Evolutionary conservation across 2,888 invertebrate species (phyloP).

Genomic region (Spisula solida): DNA sequence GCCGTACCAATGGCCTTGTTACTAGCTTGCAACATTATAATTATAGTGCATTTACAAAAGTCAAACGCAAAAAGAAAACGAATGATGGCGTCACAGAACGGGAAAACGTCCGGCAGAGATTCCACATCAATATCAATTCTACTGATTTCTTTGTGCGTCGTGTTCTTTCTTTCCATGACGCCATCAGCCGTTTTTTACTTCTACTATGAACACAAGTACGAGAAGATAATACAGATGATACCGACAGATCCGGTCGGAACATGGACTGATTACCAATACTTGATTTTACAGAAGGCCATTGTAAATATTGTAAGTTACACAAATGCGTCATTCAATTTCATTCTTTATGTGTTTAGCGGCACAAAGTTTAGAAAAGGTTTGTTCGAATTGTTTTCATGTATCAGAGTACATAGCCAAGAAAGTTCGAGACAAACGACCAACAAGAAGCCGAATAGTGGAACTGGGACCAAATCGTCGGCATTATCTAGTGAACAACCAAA

Average conservation of each 20-base stretch:
- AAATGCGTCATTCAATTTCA: slow-evolving; percentile 62
- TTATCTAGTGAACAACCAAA: neutral
- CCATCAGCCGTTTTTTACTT: slow-evolving; percentile 50
- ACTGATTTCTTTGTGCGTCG: slow-evolving; percentile 46
- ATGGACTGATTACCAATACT: slow-evolving; percentile 54
- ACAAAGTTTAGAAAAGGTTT: slow-evolving; percentile 56
- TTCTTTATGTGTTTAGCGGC: slow-evolving; percentile 66
- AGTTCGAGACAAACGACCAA: neutral
- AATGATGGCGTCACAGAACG: slow-evolving; percentile 34
- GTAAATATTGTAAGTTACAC: slow-evolving; percentile 62
- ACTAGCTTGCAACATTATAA: slow-evolving; percentile 48
- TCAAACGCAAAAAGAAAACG: slow-evolving; percentile 35
- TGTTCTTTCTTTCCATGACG: slow-evolving; percentile 60
- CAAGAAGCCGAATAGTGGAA: no score
- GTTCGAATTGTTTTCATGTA: slow-evolving; percentile 38
- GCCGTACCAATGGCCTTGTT: slow-evolving; percentile 50
- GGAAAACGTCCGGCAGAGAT: slow-evolving; percentile 23
- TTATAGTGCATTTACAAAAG: slow-evolving; percentile 45
- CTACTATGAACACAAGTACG: slow-evolving; percentile 38
- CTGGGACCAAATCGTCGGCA: neutral
- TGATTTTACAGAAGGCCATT: slow-evolving; percentile 52
- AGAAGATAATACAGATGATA: slow-evolving; percentile 25
- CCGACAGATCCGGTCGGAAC: slow-evolving; percentile 32
- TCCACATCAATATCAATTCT: slow-evolving; percentile 52
- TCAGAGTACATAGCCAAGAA: neutral